phyloP scores from a whole-genome alignment of 2,888 invertebrate genomes.

The Arrhopalites spinosus region DNA sequence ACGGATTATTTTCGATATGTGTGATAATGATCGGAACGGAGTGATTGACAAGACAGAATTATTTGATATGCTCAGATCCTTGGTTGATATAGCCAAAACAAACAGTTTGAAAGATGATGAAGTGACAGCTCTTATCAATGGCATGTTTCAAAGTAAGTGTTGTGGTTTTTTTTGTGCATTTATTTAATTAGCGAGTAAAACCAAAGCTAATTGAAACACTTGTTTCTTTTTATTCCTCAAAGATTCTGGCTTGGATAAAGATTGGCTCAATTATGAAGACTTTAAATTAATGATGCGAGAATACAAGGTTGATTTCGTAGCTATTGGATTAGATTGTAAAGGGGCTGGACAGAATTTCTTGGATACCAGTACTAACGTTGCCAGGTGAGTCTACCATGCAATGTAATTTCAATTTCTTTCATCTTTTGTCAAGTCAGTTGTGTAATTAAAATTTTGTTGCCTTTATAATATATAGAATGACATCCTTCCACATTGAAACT shows the following conservation, averaged over 20 bases:
- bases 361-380: slow-evolving; percentile 92
- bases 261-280: slow-evolving; percentile 86
- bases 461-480: slow-evolving; percentile 70
- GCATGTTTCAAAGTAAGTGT: too few species aligned
- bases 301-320: slow-evolving; percentile 92
- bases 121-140: slow-evolving; percentile 89
- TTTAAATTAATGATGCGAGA: slow-evolving; percentile 96
- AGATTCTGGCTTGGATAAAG: slow-evolving; percentile 88
- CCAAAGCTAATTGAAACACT: too few species aligned
- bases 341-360: slow-evolving; percentile 94
- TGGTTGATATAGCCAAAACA: slow-evolving; percentile 91
- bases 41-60: slow-evolving; percentile 92
- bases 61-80: slow-evolving; percentile 88
- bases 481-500: slow-evolving; percentile 87
- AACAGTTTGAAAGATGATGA: slow-evolving; percentile 82
- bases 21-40: slow-evolving; percentile 91
- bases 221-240: too few species aligned
- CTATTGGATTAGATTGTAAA: slow-evolving; percentile 91
- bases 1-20: slow-evolving; percentile 95
- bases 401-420: not conserved
- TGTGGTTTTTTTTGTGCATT: too few species aligned
- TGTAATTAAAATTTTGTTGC: slow-evolving; percentile 7
- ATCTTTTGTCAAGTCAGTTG: not conserved
- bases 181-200: too few species aligned
- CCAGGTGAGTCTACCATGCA: slow-evolving; percentile 61